These are phyloP conservation scores for Erythrolamprus reginae DNA, from an alignment of 2,113 vertebrate species.

Conservation along the genomic window DNA sequence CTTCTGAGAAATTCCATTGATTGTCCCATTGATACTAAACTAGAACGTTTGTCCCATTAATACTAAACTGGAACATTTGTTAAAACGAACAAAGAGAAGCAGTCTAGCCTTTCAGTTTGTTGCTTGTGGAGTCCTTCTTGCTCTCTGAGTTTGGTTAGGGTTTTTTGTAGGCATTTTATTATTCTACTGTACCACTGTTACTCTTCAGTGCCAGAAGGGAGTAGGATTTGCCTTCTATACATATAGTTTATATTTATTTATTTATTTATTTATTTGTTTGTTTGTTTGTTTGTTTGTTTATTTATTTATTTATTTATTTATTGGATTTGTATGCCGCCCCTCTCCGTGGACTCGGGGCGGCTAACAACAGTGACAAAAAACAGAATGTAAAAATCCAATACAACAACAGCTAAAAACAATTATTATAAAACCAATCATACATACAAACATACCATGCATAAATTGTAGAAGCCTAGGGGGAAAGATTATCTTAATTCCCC, in stretches of 20 bases:
- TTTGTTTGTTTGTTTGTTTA: too few species aligned
- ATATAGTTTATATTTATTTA: neutral
- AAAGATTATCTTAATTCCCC: too few species aligned
- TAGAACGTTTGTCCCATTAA: neutral
- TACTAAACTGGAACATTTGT: neutral
- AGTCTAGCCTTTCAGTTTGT: fast-evolving
- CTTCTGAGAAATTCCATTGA: neutral
- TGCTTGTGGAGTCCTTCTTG: neutral
- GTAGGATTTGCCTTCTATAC: neutral
- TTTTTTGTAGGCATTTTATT: neutral
- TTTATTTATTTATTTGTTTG: too few species aligned
- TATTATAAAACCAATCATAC: too few species aligned
- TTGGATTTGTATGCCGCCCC: too few species aligned
- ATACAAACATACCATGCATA: too few species aligned
- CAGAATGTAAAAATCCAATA: too few species aligned
- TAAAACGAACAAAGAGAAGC: neutral
- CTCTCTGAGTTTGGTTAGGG: neutral
- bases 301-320: too few species aligned
- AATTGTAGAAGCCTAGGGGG: too few species aligned
- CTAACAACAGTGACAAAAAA: too few species aligned
- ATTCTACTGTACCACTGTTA: neutral
- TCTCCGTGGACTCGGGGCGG: too few species aligned
- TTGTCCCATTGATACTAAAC: neutral
- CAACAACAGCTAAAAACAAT: too few species aligned
- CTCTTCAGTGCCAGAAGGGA: neutral